Conservation (phyloP, 2,797 vertebrate genomes). For the Enoplosus armatus region DNA sequence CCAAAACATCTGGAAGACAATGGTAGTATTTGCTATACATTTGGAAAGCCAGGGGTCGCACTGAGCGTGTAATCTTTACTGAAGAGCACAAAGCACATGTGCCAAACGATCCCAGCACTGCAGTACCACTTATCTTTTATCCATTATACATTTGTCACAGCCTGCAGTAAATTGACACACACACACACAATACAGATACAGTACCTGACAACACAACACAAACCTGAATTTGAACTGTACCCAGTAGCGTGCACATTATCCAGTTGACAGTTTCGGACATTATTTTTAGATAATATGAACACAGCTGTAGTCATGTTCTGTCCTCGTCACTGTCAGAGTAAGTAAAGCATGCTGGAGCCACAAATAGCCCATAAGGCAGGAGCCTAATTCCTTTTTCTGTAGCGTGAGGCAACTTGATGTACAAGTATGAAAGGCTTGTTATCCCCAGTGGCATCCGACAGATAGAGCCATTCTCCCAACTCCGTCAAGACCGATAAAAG, state of each 20-base stretch:
- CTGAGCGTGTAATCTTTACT: conserved; percentile 15
- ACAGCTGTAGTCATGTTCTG: conserved; percentile 62
- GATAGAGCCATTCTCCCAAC: conserved; percentile 45
- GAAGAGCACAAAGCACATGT: conserved; percentile 27
- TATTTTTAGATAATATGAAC: conserved; percentile 74
- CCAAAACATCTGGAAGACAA: conserved; percentile 9
- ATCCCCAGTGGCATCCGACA: conserved; percentile 60
- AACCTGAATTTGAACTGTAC: conserved; percentile 32
- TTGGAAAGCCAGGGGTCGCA: not conserved
- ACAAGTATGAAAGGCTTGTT: conserved; percentile 64
- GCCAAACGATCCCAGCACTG: conserved; percentile 11
- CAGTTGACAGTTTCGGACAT: conserved; percentile 49
- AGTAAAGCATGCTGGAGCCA: conserved; percentile 58
- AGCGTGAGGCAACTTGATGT: conserved; percentile 64
- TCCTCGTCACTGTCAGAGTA: conserved; percentile 70
- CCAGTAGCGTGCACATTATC: conserved; percentile 7
- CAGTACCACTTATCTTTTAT: conserved; percentile 35
- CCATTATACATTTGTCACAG: conserved; percentile 45
- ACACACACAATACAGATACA: conserved; percentile 17
- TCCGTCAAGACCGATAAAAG: conserved; percentile 59
- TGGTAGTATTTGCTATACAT: not conserved
- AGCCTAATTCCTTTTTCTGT: conserved; percentile 65
- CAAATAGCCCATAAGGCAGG: conserved; percentile 69
- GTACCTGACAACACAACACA: not conserved
- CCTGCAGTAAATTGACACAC: conserved; percentile 35